These are phyloP conservation scores for Gallirallus australis DNA, from an alignment of 2,797 vertebrate species.

Conservation along the genomic window DNA sequence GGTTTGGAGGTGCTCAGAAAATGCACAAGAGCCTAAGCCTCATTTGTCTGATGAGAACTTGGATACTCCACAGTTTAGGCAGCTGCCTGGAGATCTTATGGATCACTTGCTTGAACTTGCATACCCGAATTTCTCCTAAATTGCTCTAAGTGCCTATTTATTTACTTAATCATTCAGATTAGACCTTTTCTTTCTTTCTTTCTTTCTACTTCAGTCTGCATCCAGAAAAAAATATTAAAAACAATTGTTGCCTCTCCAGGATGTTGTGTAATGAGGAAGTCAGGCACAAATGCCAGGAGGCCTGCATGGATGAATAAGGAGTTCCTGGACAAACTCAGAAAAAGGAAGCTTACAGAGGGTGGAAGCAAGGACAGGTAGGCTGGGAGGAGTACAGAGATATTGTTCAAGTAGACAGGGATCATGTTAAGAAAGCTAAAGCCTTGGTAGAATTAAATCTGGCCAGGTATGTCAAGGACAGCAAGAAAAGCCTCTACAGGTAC, in stretches of 20 bases:
- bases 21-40: not conserved
- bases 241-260: not conserved
- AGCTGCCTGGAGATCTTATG: not conserved
- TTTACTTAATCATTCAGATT: conserved; percentile 49
- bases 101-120: conserved; percentile 51
- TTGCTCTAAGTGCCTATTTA: conserved; percentile 41
- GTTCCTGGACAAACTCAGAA: too few species aligned
- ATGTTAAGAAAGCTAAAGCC: too few species aligned
- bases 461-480: too few species aligned
- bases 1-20: not conserved
- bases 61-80: not conserved
- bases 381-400: too few species aligned
- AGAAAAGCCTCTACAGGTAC: too few species aligned
- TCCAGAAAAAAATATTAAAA: conserved; percentile 13
- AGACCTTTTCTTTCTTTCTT: not conserved
- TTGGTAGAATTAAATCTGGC: too few species aligned
- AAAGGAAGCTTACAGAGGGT: too few species aligned
- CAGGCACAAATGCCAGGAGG: too few species aligned
- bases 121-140: conserved; percentile 23
- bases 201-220: not conserved
- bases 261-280: not conserved
- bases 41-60: not conserved
- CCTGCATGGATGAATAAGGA: too few species aligned
- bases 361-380: too few species aligned
- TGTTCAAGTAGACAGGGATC: too few species aligned